phyloP scores from a whole-genome alignment of 2,888 invertebrate genomes.

The Cantharis flavilabris region DNA sequence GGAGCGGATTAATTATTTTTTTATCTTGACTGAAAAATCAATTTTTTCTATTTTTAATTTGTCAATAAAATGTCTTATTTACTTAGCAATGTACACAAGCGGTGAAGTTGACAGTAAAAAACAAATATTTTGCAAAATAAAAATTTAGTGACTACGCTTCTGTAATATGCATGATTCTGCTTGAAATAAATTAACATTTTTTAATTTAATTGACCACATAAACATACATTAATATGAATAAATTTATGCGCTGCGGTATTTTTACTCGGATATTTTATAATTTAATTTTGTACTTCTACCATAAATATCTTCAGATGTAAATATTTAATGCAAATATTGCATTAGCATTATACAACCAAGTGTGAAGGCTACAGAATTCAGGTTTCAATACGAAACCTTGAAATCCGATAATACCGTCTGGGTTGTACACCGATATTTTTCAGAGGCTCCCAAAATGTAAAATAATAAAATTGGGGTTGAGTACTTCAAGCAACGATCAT shows the following conservation, averaged over 20 bases:
- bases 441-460: neutral
- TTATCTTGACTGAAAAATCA: neutral
- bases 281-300: neutral
- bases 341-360: neutral
- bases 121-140: neutral
- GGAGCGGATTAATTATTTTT: neutral
- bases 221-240: neutral
- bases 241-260: neutral
- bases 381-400: neutral
- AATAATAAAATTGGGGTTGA: neutral
- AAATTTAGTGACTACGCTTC: neutral
- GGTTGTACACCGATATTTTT: neutral
- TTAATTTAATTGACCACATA: neutral
- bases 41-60: neutral
- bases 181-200: neutral
- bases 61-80: neutral
- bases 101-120: neutral
- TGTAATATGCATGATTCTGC: neutral
- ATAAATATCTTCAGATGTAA: neutral
- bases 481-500: neutral
- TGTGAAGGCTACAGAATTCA: neutral
- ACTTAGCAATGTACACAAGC: neutral
- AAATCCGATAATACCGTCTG: neutral
- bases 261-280: neutral
- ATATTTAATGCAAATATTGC: neutral